A percentile compares a stretch with the other conserved stretches of the same genome.
Conservation (phyloP, 2,888 invertebrate species). For the Schizaphis graminum region DNA sequence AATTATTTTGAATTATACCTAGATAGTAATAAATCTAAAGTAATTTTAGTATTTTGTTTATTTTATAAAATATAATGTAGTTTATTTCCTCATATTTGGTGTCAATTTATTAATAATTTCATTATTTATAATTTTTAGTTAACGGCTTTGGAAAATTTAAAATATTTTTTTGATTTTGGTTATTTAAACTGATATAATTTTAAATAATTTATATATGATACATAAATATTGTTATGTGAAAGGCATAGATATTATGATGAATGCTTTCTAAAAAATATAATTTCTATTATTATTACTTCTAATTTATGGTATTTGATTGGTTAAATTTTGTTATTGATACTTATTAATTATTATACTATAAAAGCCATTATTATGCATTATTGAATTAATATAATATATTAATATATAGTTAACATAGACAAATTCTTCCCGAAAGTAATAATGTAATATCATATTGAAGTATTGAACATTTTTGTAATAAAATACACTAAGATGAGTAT, state of each 20-base stretch:
- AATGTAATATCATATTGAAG: neutral
- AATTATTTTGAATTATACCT: neutral
- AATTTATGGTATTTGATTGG: neutral
- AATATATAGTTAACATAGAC: neutral
- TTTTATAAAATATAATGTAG: neutral
- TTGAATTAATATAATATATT: neutral
- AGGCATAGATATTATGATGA: neutral
- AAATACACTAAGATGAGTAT: neutral
- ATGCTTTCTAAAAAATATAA: neutral
- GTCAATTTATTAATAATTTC: neutral
- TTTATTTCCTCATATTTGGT: neutral
- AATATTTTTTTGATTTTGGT: neutral
- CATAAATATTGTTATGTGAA: neutral
- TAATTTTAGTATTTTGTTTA: neutral
- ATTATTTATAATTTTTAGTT: neutral
- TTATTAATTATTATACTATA: neutral
- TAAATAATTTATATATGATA: neutral
- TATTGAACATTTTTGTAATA: neutral
- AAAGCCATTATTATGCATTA: neutral
- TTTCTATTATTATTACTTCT: neutral
- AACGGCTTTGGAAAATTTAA: neutral
- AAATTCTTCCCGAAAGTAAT: neutral
- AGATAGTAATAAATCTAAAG: neutral
- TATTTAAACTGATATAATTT: neutral
- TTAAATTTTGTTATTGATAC: neutral